These are phyloP conservation scores for human (Homo sapiens) DNA, from an alignment of 2,113 vertebrate species.

Conservation along the genomic window DNA sequence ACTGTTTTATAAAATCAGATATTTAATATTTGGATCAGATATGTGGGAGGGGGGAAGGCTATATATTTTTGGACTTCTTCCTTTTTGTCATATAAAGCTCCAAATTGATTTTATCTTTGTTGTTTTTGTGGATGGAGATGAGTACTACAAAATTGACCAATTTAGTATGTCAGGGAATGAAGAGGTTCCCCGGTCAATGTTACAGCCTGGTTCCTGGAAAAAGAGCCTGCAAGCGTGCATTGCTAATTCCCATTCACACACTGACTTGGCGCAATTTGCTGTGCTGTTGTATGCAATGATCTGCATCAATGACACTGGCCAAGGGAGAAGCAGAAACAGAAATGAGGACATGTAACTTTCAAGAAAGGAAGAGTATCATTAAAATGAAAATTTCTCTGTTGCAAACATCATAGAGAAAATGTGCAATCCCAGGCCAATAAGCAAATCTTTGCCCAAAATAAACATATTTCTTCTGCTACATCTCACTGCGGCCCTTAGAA, in stretches of 20 bases:
- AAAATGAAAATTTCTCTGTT: not conserved
- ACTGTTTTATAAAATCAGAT: not conserved
- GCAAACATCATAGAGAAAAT: not conserved
- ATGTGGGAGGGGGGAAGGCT: not conserved
- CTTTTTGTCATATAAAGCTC: not conserved
- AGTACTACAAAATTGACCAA: not conserved
- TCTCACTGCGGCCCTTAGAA: not conserved
- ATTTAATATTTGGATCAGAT: not conserved
- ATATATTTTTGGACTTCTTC: not conserved
- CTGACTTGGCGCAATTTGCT: too few relatives aligned
- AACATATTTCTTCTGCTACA: not conserved
- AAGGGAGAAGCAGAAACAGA: not conserved
- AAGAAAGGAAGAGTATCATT: not conserved
- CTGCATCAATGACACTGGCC: not conserved
- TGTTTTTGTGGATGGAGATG: fast-evolving
- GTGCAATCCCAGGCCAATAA: not conserved
- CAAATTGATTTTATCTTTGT: not conserved
- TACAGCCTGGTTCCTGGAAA: not conserved
- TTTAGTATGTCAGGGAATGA: not conserved
- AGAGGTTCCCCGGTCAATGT: not conserved
- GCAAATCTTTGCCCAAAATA: not conserved
- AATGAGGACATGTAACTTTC: not conserved
- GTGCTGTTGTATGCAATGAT: not conserved
- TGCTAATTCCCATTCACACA: not conserved
- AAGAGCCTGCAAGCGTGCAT: not conserved